Conservation (phyloP, 1,140 invertebrate species). For the Philotrypesis tridentata region DNA sequence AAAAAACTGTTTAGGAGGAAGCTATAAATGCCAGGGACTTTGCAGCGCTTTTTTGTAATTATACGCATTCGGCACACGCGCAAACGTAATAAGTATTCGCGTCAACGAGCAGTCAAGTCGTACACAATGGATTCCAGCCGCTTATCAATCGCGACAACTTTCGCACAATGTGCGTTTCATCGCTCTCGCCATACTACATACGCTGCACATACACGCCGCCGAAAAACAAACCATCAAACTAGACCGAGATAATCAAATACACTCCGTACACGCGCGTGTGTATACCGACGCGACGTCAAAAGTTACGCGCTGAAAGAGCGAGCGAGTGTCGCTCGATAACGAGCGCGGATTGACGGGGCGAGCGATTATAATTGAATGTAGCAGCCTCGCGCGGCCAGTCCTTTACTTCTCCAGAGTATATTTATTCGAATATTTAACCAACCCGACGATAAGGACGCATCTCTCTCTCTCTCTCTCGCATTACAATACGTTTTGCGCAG, state of each 20-base stretch:
- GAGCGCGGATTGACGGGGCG: background rate
- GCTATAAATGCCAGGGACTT: no score
- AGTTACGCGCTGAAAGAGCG: background rate
- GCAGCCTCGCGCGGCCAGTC: background rate
- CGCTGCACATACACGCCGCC: no score
- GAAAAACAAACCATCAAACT: background rate
- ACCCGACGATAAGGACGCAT: background rate
- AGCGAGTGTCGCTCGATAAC: background rate
- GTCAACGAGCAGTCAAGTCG: no score
- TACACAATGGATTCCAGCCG: background rate
- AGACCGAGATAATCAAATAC: background rate
- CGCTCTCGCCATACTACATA: background rate
- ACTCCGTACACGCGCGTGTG: background rate
- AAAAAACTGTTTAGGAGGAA: no score
- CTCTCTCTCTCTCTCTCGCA: background rate
- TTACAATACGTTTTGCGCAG: background rate
- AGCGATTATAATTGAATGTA: slow-evolving; percentile 7
- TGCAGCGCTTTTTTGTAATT: no score
- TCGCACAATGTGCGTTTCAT: background rate
- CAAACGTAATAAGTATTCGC: no score
- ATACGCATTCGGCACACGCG: no score
- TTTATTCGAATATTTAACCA: slow-evolving; percentile 14
- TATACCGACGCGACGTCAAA: background rate
- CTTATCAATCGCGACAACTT: background rate
- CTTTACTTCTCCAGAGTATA: background rate